Percentiles rank a stretch among this genome's conserved stretches.
These are phyloP conservation scores for Pitangus sulphuratus DNA, from an alignment of 2,797 vertebrate genomes.

Conservation along the genomic window DNA sequence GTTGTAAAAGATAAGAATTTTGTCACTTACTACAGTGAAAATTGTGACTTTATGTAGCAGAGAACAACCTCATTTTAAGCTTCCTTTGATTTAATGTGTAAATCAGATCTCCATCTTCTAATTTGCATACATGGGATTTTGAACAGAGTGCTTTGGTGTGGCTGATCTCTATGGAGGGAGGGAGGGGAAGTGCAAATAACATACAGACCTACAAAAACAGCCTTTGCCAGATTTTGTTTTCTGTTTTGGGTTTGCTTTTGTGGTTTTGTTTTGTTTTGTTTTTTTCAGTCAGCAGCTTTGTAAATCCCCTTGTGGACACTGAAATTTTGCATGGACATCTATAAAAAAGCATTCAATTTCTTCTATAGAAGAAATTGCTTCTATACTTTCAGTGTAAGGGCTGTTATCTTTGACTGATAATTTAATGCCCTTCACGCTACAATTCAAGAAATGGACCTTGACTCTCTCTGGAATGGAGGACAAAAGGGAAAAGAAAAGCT, in stretches of 20 bases:
- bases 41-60: not conserved
- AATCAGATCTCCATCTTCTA: not conserved
- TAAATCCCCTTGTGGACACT: not conserved
- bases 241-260: not conserved
- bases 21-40: not conserved
- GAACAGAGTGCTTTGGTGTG: not conserved
- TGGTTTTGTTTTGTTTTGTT: not conserved
- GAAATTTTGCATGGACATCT: not conserved
- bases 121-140: not conserved
- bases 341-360: not conserved
- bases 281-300: not conserved
- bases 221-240: not conserved
- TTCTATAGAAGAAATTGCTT: not conserved
- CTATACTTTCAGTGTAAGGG: not conserved
- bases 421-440: not conserved
- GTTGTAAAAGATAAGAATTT: not conserved
- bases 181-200: not conserved
- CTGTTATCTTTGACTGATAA: not conserved
- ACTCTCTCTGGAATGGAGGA: not conserved
- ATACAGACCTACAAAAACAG: not conserved
- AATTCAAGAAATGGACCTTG: not conserved
- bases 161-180: not conserved
- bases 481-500: not conserved
- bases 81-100: not conserved
- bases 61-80: rapidly evolving